These are phyloP conservation scores for Lagria hirta DNA, from an alignment of 2,888 invertebrate species.

Conservation along the genomic window DNA sequence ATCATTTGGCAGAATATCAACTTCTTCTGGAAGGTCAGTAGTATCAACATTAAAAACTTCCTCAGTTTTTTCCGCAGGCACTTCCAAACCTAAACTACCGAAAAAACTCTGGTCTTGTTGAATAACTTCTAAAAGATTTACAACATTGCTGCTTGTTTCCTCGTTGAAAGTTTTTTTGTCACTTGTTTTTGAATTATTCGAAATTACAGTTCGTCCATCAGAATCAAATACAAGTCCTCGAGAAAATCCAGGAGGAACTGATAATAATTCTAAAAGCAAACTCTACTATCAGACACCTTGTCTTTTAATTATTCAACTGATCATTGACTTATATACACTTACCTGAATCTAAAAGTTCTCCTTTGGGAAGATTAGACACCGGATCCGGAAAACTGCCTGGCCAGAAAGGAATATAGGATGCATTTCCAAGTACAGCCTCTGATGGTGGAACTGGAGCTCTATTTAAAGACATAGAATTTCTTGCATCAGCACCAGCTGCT, in stretches of 20 bases:
- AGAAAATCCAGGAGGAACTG: slow-evolving; percentile 69
- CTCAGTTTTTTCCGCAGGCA: slow-evolving; percentile 1
- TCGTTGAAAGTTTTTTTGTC: slow-evolving; percentile 10
- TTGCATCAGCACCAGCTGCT: slow-evolving; percentile 65
- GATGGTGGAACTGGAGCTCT: slow-evolving; percentile 73
- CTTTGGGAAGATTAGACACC: slow-evolving; percentile 56
- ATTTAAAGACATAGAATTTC: slow-evolving; percentile 77
- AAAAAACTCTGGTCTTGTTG: slow-evolving; percentile 63
- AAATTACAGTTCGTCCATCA: slow-evolving; percentile 58
- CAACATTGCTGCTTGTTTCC: slow-evolving; percentile 46
- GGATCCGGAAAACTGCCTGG: slow-evolving; percentile 75
- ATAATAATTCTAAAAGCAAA: slow-evolving; percentile 46
- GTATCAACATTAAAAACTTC: slow-evolving; percentile 8
- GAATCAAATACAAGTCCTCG: slow-evolving; percentile 61
- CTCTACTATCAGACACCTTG: background rate
- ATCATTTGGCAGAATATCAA: slow-evolving; percentile 49
- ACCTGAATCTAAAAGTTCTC: slow-evolving; percentile 29
- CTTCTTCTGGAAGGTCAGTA: slow-evolving; percentile 37
- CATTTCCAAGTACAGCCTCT: slow-evolving; percentile 72
- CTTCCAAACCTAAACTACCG: slow-evolving; percentile 53
- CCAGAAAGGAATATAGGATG: slow-evolving; percentile 82
- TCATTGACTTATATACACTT: slow-evolving; percentile 5
- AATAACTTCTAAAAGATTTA: slow-evolving; percentile 64
- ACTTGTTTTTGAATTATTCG: slow-evolving; percentile 1
- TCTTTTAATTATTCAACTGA: background rate